Base-by-base conservation (phyloP, 1,140 invertebrate genomes). In the Drosophila hydei region DNA sequence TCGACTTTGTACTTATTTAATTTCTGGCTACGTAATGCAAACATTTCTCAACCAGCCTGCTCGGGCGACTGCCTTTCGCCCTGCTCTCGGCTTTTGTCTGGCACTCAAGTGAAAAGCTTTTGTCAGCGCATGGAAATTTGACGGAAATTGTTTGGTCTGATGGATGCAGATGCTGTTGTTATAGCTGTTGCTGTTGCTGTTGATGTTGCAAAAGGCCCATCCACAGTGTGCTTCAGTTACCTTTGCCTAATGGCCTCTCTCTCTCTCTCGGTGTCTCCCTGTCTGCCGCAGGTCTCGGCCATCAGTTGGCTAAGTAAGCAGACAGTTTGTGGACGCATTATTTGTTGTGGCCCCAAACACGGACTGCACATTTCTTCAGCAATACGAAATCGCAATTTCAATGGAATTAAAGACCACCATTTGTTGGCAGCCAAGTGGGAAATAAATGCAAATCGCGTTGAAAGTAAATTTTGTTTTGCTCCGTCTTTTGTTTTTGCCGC, bases 371-470 rank as follows among this genome's bases (percentile, higher is more conserved):
- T 52, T 52, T 50, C 63, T 64, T 62, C 48, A 67, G 54, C 45
- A 55, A 47, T 55, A 65, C 75, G 50, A 69, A 85, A 80, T 63
- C 54, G 65, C 79, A 64, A 75, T 79, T 79, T 68, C 79, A 76
- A 79, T 79, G 62, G 73, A 85, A 77, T 71, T 85, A 77, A 85
- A 76, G 51, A 50, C 65, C 65, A 75, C 77, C 78, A 81, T 67
- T 70, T 59, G 77, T 58, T 69, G 70, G 42, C 16, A 61, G 65
- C 27, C 27, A 25, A n/a, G 52, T 5, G 21, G 12, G 68, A 77
- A 83, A 88, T 88, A 88, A 87, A 87, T 87, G 83, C 75, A 87
- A 87, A 87, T 87, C 78, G 83, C 72, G 88, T 88, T 88, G 78
- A 80, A 88, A 88, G 43, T 79, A 88, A 73, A 87, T 88, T 88